These are phyloP conservation scores for Hyposoter dolosus DNA, from an alignment of 2,888 invertebrate genomes.

Conservation along the genomic window DNA sequence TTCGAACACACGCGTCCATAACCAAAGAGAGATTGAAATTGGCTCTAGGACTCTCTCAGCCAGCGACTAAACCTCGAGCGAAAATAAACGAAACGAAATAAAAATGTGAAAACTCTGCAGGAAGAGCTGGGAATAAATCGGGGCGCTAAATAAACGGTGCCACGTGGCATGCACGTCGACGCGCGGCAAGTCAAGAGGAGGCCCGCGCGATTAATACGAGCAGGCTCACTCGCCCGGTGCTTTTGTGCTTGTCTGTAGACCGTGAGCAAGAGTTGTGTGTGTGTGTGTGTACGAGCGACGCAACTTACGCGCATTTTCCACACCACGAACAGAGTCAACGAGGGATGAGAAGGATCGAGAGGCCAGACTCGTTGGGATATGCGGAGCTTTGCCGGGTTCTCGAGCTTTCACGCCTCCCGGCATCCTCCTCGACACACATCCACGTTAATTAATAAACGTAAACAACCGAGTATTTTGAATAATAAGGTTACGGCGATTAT, in stretches of 20 bases:
- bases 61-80: slow-evolving; percentile 8
- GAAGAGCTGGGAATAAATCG: slow-evolving; percentile 28
- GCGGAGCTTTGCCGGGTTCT: slow-evolving; percentile 37
- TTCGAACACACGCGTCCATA: background rate
- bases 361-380: slow-evolving; percentile 11
- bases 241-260: slow-evolving; percentile 1
- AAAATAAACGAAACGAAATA: slow-evolving; percentile 45
- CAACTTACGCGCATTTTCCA: slow-evolving; percentile 44
- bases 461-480: slow-evolving; percentile 8
- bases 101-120: background rate
- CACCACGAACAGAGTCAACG: slow-evolving; percentile 12
- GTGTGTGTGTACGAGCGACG: slow-evolving; percentile 15
- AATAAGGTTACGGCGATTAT: slow-evolving; percentile 26
- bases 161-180: slow-evolving; percentile 53
- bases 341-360: background rate
- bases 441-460: background rate
- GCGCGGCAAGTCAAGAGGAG: slow-evolving; percentile 28
- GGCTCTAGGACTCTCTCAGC: background rate
- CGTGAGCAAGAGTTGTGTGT: slow-evolving; percentile 4
- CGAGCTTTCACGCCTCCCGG: slow-evolving; percentile 57
- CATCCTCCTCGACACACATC: slow-evolving; percentile 20
- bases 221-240: slow-evolving; percentile 11
- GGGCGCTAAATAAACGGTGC: slow-evolving; percentile 59
- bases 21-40: slow-evolving; percentile 11
- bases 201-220: background rate